Evolutionary conservation across 2,113 vertebrate genomes (phyloP), one percentile per base, ranked within the genome.

Genomic region (Psittacus erithacus): DNA sequence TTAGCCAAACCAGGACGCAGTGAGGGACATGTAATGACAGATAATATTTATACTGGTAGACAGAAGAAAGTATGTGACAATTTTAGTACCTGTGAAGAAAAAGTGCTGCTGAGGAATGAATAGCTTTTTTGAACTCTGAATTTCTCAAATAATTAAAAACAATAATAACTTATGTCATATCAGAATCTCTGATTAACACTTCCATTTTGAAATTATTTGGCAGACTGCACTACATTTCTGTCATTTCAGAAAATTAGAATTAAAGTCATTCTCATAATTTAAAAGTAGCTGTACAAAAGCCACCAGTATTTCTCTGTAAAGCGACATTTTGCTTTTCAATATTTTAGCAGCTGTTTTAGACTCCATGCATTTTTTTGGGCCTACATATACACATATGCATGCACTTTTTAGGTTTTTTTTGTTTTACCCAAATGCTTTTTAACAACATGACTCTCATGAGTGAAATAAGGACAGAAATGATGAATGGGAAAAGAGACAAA

Each of bases 181-280:
- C 33, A 73, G 67, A 83, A 53, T 78, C 41, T 87, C 38, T 64
- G 43, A 74, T 88, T 81, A 82, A 87, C 49, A 55, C 8, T 73
- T 94, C 73, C 7, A 64, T 79, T 93, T 92, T 82, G 11, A 89
- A 97, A 87, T 78, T 0, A 78, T 91, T 91, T 95, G 64, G 33
- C 77, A 94, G 75, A 78, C 15, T 39, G 19, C 18, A 69, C 35
- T 78, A 27, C 59, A 76, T 87, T 82, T 76, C 47, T 85, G 20
- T 55, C 38, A 91, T 69, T 92, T 76, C 28, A 73, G 50, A 91
- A 86, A 93, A 88, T 59, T 57, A 87, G 88, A 96, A 94, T 68
- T 60, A 14, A 76, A 90, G 10, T 82, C 0, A 70, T 79, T 91
- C 43, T 75, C 50, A 27, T 73, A 59, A 80, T 38, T 87, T 86